These are phyloP conservation scores for Lethocerus indicus DNA, from an alignment of 1,140 invertebrate species.

Conservation along the genomic window DNA sequence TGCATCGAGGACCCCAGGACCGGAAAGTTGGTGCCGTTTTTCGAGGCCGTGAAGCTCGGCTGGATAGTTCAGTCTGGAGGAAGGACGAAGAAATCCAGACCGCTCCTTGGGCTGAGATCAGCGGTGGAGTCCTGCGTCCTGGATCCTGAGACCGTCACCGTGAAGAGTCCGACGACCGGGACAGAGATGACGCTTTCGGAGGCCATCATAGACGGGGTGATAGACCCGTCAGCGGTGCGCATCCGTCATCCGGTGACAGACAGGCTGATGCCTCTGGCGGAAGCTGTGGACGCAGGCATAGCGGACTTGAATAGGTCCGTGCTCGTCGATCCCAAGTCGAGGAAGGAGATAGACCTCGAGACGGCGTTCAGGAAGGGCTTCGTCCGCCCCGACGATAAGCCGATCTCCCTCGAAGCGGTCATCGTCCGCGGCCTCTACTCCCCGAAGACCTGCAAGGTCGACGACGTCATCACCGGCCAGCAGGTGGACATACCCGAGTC, in stretches of 20 bases:
- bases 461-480: conserved; percentile 50
- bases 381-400: conserved; percentile 41
- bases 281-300: conserved; percentile 58
- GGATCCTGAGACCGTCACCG: conserved; percentile 26
- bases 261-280: conserved; percentile 48
- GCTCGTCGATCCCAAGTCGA: conserved; percentile 47
- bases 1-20: conserved; percentile 69
- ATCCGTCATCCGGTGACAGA: conserved; percentile 50
- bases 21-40: conserved; percentile 62
- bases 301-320: conserved; percentile 55
- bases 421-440: conserved; percentile 55
- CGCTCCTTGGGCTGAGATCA: conserved; percentile 38
- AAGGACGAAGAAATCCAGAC: conserved; percentile 18
- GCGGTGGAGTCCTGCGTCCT: conserved; percentile 45
- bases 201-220: conserved; percentile 50
- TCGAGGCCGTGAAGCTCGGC: conserved; percentile 59
- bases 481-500: conserved; percentile 53
- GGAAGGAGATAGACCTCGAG: conserved; percentile 44
- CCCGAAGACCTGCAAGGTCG: conserved; percentile 43
- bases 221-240: conserved; percentile 55
- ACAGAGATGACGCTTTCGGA: conserved; percentile 41
- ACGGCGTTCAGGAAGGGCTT: conserved; percentile 52
- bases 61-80: conserved; percentile 37
- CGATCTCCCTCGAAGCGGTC: conserved; percentile 58
- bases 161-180: conserved; percentile 38